Evolutionary conservation across 2,888 invertebrate genomes (phyloP).

Genomic region (Timandra comae): DNA sequence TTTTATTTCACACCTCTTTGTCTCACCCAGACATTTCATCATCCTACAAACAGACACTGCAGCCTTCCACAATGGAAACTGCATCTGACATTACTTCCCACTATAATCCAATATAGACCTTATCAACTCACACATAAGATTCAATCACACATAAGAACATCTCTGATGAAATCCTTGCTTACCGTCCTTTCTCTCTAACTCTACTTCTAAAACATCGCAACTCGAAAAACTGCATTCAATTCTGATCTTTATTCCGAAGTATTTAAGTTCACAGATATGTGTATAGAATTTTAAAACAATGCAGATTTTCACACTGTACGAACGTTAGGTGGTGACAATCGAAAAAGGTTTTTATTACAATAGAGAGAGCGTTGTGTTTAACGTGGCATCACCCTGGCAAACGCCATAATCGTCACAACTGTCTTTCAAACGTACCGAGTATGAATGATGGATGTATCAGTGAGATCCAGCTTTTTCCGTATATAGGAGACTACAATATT

Average conservation of each 20-base stretch:
- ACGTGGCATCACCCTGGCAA: conserved; percentile 30
- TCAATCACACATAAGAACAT: conserved; percentile 7
- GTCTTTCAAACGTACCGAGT: conserved; percentile 60
- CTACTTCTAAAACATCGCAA: no score
- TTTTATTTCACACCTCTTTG: conserved; percentile 3
- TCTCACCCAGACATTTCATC: conserved; percentile 8
- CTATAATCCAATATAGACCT: conserved; percentile 17
- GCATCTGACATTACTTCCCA: background rate
- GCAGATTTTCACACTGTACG: conserved; percentile 24
- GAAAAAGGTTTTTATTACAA: conserved; percentile 44
- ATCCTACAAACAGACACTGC: background rate
- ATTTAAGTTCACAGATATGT: no score
- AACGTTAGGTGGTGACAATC: conserved; percentile 42
- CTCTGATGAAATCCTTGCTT: conserved; percentile 41
- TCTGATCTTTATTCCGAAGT: no score
- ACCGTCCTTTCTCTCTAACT: conserved; percentile 12
- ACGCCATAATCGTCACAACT: conserved; percentile 62
- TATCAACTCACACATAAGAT: conserved; percentile 18
- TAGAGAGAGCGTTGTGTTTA: conserved; percentile 37
- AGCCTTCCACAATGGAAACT: conserved; percentile 9
- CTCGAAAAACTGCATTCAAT: no score
- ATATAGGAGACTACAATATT: conserved; percentile 24
- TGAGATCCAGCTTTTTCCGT: conserved; percentile 53
- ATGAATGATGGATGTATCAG: conserved; percentile 70
- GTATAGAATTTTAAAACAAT: conserved; percentile 11